Conservation (phyloP, 1,140 invertebrate species). For the Bombus confusus region DNA sequence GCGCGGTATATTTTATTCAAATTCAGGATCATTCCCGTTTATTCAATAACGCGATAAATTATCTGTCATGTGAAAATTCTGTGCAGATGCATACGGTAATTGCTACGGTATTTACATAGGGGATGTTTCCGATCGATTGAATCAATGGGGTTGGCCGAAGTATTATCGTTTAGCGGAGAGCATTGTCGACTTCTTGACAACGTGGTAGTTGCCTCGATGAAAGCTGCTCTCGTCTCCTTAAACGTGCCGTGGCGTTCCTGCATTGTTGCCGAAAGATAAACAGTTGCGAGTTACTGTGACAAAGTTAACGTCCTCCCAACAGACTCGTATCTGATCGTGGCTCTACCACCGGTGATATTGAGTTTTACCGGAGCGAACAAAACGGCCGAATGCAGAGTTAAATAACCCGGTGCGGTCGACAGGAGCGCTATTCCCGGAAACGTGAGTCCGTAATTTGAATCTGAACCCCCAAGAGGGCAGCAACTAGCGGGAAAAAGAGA, state of each 20-base stretch:
- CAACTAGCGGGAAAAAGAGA: not conserved
- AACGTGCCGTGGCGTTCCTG: not conserved
- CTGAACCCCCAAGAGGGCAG: not conserved
- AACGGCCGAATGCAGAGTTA: conserved; percentile 45
- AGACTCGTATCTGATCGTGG: conserved; percentile 46
- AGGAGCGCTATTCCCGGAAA: conserved; percentile 20
- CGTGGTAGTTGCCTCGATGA: not conserved
- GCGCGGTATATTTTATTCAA: not conserved
- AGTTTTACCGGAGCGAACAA: conserved; percentile 55
- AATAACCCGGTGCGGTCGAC: conserved; percentile 46
- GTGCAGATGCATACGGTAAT: not conserved
- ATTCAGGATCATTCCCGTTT: not conserved
- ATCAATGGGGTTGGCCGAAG: not conserved
- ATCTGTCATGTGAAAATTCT: not conserved
- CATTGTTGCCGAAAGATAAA: conserved; percentile 48
- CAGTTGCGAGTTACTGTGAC: conserved; percentile 40
- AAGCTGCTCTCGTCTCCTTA: conserved; percentile 24
- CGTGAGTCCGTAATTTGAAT: conserved; percentile 36
- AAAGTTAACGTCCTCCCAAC: conserved; percentile 32
- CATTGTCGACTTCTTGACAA: conserved; percentile 4
- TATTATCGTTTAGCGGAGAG: not conserved
- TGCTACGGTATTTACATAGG: not conserved
- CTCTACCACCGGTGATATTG: conserved; percentile 49
- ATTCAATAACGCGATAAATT: not conserved
- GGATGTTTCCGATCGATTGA: not conserved